These are phyloP conservation scores for Campoletis raptor DNA, from an alignment of 2,888 invertebrate genomes.

Conservation along the genomic window DNA sequence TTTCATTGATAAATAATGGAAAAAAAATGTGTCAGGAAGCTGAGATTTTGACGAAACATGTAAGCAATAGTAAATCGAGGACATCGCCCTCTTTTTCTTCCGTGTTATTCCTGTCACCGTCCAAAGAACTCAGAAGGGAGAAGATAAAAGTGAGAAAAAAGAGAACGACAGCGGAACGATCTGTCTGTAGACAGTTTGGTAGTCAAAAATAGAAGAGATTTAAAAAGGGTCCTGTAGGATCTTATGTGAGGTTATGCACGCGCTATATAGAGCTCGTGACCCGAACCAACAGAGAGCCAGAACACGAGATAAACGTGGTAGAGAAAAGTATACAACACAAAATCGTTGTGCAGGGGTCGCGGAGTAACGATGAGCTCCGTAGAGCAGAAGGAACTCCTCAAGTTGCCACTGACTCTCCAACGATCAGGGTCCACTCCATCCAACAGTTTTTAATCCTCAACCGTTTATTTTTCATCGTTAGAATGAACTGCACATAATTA, in stretches of 20 bases:
- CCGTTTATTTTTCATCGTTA: background rate
- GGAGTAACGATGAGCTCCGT: constrained; percentile 28
- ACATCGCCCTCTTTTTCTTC: constrained; percentile 61
- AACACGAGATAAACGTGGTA: constrained; percentile 56
- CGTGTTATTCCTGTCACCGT: constrained; percentile 62
- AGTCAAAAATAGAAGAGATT: constrained; percentile 59
- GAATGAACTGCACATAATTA: background rate
- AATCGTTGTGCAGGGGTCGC: constrained; percentile 13
- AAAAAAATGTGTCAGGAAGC: background rate
- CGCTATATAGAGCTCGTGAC: background rate
- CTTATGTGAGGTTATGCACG: constrained; percentile 30
- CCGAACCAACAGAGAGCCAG: constrained; percentile 15
- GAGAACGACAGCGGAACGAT: constrained; percentile 27
- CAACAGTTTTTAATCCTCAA: background rate
- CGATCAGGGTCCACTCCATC: constrained; percentile 15
- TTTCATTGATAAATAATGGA: background rate
- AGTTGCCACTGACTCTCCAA: constrained; percentile 21
- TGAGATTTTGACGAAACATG: background rate
- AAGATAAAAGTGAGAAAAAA: constrained; percentile 29
- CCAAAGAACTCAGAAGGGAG: constrained; percentile 8
- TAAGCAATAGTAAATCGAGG: constrained; percentile 53
- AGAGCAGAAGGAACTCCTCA: constrained; percentile 33
- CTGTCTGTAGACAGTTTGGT: constrained; percentile 14
- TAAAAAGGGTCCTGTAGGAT: constrained; percentile 54
- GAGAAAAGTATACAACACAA: constrained; percentile 19